Evolutionary conservation across 2,888 invertebrate species (phyloP).

Genomic region (Agrilus biguttatus): DNA sequence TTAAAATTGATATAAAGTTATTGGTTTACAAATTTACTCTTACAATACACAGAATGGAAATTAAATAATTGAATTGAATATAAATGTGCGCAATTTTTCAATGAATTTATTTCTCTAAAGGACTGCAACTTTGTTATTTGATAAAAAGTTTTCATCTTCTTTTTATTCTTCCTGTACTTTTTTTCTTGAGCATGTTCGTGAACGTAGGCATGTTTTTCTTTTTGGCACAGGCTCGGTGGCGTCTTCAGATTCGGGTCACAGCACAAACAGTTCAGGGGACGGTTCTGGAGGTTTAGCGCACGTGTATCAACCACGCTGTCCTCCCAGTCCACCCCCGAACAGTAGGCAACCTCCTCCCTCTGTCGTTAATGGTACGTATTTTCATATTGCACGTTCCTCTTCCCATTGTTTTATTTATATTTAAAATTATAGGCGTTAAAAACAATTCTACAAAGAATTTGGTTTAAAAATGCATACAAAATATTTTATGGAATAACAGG

Average conservation of each 20-base stretch:
- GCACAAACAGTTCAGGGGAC: slow-evolving; percentile 52
- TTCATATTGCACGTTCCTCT: not conserved
- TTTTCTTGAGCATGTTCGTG: slow-evolving; percentile 15
- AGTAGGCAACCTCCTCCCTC: slow-evolving; percentile 24
- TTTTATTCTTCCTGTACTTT: not conserved
- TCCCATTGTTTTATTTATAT: not conserved
- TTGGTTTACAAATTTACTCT: too few relatives aligned
- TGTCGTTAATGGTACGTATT: slow-evolving; percentile 22
- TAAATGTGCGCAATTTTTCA: too few relatives aligned
- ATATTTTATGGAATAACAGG: not conserved
- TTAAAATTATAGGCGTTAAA: not conserved
- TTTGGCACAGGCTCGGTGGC: slow-evolving; percentile 61
- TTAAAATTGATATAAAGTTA: too few relatives aligned
- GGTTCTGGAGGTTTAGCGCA: slow-evolving; percentile 34
- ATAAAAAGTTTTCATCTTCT: not conserved
- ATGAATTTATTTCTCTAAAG: not conserved
- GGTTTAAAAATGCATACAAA: not conserved
- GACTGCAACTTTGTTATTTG: slow-evolving; percentile 1
- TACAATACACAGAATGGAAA: too few relatives aligned
- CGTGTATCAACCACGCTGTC: slow-evolving; percentile 27
- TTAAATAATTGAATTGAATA: too few relatives aligned
- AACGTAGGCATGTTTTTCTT: slow-evolving; percentile 19
- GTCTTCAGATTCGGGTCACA: slow-evolving; percentile 84
- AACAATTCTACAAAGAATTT: not conserved
- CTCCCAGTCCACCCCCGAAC: slow-evolving; percentile 16